phyloP scores from a whole-genome alignment of 2,797 vertebrate species.

The Chanos chanos region DNA sequence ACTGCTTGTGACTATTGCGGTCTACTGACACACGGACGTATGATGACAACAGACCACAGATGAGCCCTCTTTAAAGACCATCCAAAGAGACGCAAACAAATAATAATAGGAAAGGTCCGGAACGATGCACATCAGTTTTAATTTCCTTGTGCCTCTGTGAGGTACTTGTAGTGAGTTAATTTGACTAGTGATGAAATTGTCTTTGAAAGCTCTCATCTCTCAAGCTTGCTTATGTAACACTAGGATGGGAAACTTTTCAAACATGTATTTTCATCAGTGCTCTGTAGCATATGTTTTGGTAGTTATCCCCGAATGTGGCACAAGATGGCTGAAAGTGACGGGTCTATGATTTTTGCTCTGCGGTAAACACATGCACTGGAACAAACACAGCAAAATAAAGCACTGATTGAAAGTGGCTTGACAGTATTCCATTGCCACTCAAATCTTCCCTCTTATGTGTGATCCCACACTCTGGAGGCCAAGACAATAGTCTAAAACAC shows the following conservation, averaged over 20 bases:
- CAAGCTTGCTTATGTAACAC: no score
- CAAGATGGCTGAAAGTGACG: constrained; percentile 33
- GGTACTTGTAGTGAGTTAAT: no score
- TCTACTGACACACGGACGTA: not conserved
- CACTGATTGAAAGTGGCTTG: constrained; percentile 9
- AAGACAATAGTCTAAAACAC: constrained; percentile 35
- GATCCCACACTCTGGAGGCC: constrained; percentile 38
- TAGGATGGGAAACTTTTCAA: no score
- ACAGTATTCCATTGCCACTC: constrained; percentile 18
- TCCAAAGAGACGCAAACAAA: not conserved
- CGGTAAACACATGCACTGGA: constrained; percentile 9
- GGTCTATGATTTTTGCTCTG: constrained; percentile 31
- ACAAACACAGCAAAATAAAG: no score
- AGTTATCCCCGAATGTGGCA: no score
- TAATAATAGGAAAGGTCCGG: no score
- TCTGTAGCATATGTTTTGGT: constrained; percentile 4
- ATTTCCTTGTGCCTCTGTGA: no score
- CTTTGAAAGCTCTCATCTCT: no score
- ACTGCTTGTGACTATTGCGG: constrained; percentile 21
- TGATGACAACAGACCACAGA: constrained; percentile 2
- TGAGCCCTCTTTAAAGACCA: constrained; percentile 6
- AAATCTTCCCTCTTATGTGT: constrained; percentile 40
- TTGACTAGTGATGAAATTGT: no score
- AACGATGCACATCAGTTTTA: no score
- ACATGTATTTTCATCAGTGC: constrained; percentile 5